These are phyloP conservation scores for Pelagia noctiluca DNA, from an alignment of 30 jellyfish, hydroid and myxozoan species.

Conservation along the genomic window DNA sequence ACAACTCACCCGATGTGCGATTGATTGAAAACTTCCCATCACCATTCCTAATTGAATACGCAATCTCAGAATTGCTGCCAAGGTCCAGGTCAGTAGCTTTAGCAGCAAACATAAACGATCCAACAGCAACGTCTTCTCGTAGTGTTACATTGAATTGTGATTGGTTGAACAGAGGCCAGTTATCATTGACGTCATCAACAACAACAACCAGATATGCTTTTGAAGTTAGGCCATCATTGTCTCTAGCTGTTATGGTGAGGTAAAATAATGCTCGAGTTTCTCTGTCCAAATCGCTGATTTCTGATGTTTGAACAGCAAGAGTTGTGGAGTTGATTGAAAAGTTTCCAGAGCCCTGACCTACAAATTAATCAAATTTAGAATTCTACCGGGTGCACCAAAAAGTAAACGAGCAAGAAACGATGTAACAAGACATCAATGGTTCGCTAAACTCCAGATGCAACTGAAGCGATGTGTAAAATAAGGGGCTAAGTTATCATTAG, in stretches of 20 bases:
- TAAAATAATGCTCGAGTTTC: constrained; percentile 32
- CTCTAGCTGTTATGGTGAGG: constrained; percentile 39
- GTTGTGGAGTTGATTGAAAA: constrained; percentile 44
- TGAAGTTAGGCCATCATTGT: constrained; percentile 60
- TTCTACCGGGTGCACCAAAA: too few species aligned
- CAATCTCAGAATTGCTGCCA: constrained; percentile 67
- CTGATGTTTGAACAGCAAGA: constrained; percentile 5
- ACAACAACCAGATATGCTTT: constrained; percentile 49
- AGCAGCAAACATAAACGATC: constrained; percentile 39
- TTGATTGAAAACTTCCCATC: constrained; percentile 49
- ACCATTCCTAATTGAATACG: constrained; percentile 84
- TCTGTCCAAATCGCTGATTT: constrained; percentile 48
- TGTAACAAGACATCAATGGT: too few species aligned
- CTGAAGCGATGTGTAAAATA: too few species aligned
- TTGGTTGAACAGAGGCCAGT: constrained; percentile 70
- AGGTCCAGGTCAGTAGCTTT: constrained; percentile 76
- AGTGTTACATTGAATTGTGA: constrained; percentile 46
- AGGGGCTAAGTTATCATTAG: too few species aligned
- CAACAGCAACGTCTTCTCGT: constrained; percentile 73
- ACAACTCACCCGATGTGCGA: constrained; percentile 53
- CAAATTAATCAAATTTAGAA: too few species aligned
- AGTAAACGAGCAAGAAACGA: too few species aligned
- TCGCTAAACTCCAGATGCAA: too few species aligned
- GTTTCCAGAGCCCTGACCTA: constrained; percentile 30
- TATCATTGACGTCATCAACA: constrained; percentile 87